Conservation (phyloP, 1,140 invertebrate species). For the Acromyrmex charruanus region DNA sequence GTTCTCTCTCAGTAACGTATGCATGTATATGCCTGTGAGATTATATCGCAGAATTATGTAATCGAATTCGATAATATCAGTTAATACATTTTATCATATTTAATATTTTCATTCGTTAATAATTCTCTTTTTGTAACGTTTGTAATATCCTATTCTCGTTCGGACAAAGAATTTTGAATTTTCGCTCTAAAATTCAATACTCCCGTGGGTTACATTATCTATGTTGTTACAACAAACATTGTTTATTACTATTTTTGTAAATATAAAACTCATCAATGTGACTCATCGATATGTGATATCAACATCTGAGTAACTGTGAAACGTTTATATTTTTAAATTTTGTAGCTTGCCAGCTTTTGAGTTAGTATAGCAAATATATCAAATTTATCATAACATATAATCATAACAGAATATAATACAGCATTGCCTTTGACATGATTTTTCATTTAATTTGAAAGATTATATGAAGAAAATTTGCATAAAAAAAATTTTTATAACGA, state of each 20-base stretch:
- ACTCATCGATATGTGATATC: neutral
- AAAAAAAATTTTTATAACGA: neutral
- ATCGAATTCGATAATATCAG: neutral
- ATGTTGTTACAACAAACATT: neutral
- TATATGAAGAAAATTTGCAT: neutral
- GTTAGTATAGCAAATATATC: neutral
- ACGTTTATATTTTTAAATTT: neutral
- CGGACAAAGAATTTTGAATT: neutral
- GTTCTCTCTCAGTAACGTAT: neutral
- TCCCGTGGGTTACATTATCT: neutral
- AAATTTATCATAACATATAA: neutral
- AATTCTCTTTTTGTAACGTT: conserved; percentile 4
- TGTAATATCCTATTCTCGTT: neutral
- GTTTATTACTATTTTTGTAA: conserved; percentile 8
- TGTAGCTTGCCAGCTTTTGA: neutral
- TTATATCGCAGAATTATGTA: neutral
- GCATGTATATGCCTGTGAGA: too few species aligned
- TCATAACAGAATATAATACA: neutral
- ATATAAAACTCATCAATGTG: neutral
- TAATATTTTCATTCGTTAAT: neutral
- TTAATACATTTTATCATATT: neutral
- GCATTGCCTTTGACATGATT: neutral
- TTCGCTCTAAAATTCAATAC: neutral
- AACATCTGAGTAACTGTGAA: neutral
- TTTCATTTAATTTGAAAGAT: neutral